Conservation (phyloP, 2,797 vertebrate species). For the Caiman crocodilus region DNA sequence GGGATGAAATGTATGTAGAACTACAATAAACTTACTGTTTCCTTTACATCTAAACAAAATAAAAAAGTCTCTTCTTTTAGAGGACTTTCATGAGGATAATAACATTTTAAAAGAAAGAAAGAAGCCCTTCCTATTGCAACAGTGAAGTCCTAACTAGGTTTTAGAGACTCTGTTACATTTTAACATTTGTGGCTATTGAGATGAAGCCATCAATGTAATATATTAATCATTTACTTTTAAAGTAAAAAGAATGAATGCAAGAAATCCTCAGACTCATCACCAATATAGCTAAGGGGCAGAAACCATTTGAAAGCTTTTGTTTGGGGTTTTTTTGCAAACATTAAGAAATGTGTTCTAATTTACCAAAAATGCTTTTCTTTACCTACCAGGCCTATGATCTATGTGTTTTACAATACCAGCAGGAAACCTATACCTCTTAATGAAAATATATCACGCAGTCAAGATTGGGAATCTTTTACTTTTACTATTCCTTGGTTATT, state of each 20-base stretch:
- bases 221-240: constrained; percentile 39
- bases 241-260: background rate
- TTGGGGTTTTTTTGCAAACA: background rate
- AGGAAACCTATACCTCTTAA: background rate
- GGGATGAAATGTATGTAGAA: background rate
- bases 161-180: constrained; percentile 18
- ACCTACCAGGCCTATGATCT: background rate
- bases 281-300: background rate
- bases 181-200: background rate
- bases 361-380: background rate
- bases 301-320: background rate
- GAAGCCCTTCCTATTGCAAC: background rate
- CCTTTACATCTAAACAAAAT: background rate
- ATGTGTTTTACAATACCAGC: background rate
- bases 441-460: background rate
- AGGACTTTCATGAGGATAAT: background rate
- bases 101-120: background rate
- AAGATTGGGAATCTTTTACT: background rate
- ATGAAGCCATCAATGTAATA: constrained; percentile 18
- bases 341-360: background rate
- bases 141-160: background rate
- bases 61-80: background rate
- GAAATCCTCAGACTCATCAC: constrained; percentile 13
- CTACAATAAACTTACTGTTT: background rate
- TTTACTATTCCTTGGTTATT: background rate